phyloP scores from a whole-genome alignment of 1,140 invertebrate genomes.

The Andrena cerasifolii region DNA sequence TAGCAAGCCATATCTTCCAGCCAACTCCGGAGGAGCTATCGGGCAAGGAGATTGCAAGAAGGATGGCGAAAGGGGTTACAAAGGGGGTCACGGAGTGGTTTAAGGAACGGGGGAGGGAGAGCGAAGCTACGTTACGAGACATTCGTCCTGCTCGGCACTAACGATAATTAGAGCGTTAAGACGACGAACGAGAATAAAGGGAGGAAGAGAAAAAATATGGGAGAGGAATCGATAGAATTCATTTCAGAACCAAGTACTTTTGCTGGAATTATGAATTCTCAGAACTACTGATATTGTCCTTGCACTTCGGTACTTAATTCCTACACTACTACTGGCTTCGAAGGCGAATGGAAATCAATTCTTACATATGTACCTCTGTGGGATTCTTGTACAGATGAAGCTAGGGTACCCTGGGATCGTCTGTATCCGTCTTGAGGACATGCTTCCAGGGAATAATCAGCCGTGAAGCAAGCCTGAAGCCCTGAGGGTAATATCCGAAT shows the following conservation, averaged over 20 bases:
- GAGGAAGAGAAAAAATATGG: constrained; percentile 26
- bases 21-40: constrained; percentile 65
- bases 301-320: too few relatives aligned
- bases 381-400: too few relatives aligned
- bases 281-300: background rate
- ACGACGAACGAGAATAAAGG: constrained; percentile 66
- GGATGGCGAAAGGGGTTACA: constrained; percentile 55
- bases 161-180: constrained; percentile 79
- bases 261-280: background rate
- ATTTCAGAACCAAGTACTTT: constrained; percentile 32
- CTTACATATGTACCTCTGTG: too few relatives aligned
- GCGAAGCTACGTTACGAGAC: constrained; percentile 76
- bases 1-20: constrained; percentile 69
- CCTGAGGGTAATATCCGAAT: too few relatives aligned
- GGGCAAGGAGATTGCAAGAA: constrained; percentile 58
- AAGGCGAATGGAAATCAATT: too few relatives aligned
- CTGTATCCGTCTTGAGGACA: too few relatives aligned
- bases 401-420: too few relatives aligned
- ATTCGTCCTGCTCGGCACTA: constrained; percentile 74
- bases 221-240: constrained; percentile 19
- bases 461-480: too few relatives aligned
- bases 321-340: too few relatives aligned
- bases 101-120: constrained; percentile 47
- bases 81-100: constrained; percentile 42
- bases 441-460: too few relatives aligned